Evolutionary conservation across 2,888 invertebrate genomes (phyloP).

Genomic region (Galerucella pusilla): DNA sequence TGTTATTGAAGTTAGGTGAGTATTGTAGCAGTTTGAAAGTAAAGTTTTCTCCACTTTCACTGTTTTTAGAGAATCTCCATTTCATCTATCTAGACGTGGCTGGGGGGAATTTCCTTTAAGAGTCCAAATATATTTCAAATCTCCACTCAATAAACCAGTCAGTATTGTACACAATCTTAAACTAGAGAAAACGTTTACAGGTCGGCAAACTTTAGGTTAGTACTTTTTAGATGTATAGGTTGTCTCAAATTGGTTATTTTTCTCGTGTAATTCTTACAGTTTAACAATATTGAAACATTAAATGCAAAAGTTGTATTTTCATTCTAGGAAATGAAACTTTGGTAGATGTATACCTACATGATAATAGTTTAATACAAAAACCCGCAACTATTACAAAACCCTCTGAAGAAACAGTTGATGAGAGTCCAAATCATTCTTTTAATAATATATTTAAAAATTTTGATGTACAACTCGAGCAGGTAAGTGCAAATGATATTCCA

Average conservation of each 20-base stretch:
- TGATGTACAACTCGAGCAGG: conserved; percentile 4
- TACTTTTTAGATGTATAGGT: conserved; percentile 10
- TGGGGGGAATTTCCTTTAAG: conserved; percentile 94
- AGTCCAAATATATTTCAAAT: conserved; percentile 82
- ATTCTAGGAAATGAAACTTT: conserved; percentile 82
- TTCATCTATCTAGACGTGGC: conserved; percentile 85
- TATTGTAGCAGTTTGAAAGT: conserved; percentile 41
- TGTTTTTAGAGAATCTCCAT: conserved; percentile 76
- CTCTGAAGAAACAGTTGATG: neutral
- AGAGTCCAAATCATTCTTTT: neutral
- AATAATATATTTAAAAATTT: conserved; percentile 18
- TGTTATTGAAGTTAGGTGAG: conserved; percentile 80
- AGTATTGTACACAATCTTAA: conserved; percentile 83
- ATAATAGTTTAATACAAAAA: conserved; percentile 38
- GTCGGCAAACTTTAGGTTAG: conserved; percentile 82
- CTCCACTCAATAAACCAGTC: conserved; percentile 79
- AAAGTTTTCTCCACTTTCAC: neutral
- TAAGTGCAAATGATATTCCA: neutral
- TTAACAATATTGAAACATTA: no score
- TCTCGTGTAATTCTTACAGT: no score
- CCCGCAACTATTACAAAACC: conserved; percentile 37
- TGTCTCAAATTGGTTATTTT: neutral
- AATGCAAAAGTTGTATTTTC: neutral
- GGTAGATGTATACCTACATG: conserved; percentile 77
- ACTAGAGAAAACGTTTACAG: conserved; percentile 84